Conservation (phyloP, 2,113 vertebrate species). For the Hemichromis elongatus region DNA sequence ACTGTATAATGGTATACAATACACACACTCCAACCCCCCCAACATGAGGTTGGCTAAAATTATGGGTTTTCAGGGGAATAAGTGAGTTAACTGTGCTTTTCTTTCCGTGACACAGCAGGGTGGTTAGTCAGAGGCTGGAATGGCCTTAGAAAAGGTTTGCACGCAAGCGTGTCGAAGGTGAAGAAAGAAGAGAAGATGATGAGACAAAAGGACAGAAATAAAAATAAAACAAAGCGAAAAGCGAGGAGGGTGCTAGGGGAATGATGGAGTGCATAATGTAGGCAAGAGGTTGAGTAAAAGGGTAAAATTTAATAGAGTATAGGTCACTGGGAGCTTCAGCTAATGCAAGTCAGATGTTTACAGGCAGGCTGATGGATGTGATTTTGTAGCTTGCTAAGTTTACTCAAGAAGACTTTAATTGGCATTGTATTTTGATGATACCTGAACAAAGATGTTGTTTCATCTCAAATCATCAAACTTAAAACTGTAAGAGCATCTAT, state of each 20-base stretch:
- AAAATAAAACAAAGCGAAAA: neutral
- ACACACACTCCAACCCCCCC: neutral
- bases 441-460: neutral
- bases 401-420: neutral
- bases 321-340: neutral
- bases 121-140: constrained; percentile 28
- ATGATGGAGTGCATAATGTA: neutral
- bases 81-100: neutral
- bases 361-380: neutral
- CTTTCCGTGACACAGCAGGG: constrained; percentile 41
- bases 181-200: neutral
- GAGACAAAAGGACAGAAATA: neutral
- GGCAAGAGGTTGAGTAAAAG: neutral
- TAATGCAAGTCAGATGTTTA: constrained; percentile 51
- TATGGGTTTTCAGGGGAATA: constrained; percentile 14
- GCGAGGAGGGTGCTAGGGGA: neutral
- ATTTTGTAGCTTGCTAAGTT: neutral
- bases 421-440: neutral
- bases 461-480: neutral
- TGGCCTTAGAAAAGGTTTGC: neutral
- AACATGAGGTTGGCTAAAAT: constrained; percentile 6
- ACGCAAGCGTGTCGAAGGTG: neutral
- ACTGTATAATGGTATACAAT: neutral
- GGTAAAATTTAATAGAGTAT: neutral
- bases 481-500: neutral